Evolutionary conservation across 2,797 vertebrate species (phyloP).

Genomic region (Falco concolor): DNA sequence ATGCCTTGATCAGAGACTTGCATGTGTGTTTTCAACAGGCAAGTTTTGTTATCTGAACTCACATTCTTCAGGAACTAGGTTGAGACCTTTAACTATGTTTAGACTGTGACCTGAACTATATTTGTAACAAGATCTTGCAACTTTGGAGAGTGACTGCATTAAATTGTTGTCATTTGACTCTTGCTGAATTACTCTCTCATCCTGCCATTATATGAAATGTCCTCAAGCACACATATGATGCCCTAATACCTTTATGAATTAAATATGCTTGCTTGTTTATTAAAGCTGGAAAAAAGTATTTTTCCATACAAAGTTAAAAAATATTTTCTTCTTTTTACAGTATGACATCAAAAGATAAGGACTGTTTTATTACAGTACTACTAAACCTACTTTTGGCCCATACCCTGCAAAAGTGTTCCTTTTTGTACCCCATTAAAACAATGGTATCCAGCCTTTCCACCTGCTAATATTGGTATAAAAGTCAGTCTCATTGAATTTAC

Average conservation of each 20-base stretch:
- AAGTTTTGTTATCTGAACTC: background rate
- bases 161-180: background rate
- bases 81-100: constrained; percentile 11
- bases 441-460: constrained; percentile 17
- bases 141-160: background rate
- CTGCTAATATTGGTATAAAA: constrained; percentile 27
- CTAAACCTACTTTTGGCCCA: background rate
- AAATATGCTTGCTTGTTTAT: background rate
- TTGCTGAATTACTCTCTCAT: background rate
- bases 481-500: background rate
- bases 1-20: background rate
- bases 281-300: background rate
- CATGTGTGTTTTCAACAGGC: background rate
- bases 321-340: background rate
- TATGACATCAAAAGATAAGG: background rate
- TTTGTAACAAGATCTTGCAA: background rate
- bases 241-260: background rate
- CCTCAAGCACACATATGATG: background rate
- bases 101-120: background rate
- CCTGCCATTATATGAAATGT: background rate
- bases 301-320: background rate
- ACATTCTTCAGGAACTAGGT: constrained; percentile 10
- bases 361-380: background rate
- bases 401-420: background rate
- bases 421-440: constrained; percentile 46